These are phyloP conservation scores for Chaetura pelagica DNA, from an alignment of 2,113 vertebrate genomes.

Conservation along the genomic window DNA sequence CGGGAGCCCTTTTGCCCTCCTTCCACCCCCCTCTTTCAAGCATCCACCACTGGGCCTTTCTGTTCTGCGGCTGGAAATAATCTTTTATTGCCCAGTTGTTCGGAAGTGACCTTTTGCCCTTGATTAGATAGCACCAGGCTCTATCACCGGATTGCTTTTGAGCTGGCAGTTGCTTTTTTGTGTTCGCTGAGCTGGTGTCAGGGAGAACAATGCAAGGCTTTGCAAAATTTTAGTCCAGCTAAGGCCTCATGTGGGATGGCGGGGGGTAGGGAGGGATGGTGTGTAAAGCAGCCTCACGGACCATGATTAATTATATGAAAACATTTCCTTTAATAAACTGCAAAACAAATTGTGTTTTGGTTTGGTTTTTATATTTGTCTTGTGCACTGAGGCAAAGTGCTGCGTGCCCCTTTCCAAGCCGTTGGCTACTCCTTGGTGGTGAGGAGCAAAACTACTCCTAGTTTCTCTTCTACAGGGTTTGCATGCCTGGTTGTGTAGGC, in stretches of 20 bases:
- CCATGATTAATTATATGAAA: constrained; percentile 38
- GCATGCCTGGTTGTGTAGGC: background rate
- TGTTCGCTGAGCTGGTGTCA: constrained; percentile 87
- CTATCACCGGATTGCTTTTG: constrained; percentile 90
- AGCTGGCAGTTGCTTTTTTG: constrained; percentile 84
- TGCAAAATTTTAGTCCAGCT: constrained; percentile 79
- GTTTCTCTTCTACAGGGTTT: background rate
- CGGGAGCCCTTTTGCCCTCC: constrained; percentile 77
- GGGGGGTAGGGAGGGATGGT: constrained; percentile 55
- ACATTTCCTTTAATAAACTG: constrained; percentile 56
- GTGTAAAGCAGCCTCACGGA: background rate
- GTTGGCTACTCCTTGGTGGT: rapidly evolving
- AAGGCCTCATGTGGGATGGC: constrained; percentile 54
- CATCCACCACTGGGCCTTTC: constrained; percentile 83
- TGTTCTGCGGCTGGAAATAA: constrained; percentile 93
- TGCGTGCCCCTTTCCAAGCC: background rate
- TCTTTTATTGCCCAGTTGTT: constrained; percentile 99
- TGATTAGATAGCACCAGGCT: constrained; percentile 97
- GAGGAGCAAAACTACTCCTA: background rate
- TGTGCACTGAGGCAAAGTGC: background rate
- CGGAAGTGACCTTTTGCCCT: constrained; percentile 99
- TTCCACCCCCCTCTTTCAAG: constrained; percentile 56
- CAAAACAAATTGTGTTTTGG: constrained; percentile 56
- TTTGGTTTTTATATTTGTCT: constrained; percentile 6
- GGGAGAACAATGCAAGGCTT: constrained; percentile 91